phyloP scores from a whole-genome alignment of 2,113 vertebrate genomes.

The Pedetes capensis region DNA sequence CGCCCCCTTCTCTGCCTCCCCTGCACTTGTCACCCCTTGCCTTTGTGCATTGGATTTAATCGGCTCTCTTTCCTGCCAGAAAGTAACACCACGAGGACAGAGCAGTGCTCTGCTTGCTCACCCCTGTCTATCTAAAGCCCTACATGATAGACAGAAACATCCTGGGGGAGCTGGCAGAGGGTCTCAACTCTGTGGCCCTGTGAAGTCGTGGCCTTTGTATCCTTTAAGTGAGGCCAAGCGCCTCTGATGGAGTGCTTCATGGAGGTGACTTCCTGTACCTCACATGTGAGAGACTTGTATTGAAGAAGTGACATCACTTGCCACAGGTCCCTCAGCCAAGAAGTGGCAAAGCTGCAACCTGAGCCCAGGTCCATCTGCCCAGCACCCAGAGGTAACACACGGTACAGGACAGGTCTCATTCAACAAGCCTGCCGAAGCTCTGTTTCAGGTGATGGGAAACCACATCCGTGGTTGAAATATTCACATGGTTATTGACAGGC shows the following conservation, averaged over 20 bases:
- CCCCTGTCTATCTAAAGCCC: accelerated
- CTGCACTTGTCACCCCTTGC: not conserved
- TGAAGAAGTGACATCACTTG: not conserved
- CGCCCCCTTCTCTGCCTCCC: too few relatives aligned
- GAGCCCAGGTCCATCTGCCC: not conserved
- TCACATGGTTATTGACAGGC: not conserved
- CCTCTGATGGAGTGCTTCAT: not conserved
- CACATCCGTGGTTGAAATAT: not conserved
- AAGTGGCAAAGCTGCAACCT: not conserved
- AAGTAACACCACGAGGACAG: not conserved
- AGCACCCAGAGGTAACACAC: not conserved
- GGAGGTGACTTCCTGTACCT: not conserved
- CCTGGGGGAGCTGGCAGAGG: not conserved
- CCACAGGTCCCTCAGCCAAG: not conserved
- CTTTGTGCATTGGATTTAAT: not conserved
- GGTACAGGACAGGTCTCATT: not conserved
- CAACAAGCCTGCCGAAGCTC: not conserved
- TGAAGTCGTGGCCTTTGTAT: accelerated
- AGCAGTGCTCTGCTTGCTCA: not conserved
- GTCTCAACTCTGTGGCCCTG: not conserved
- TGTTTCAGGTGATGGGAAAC: not conserved
- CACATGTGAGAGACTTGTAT: not conserved
- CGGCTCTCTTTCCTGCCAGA: not conserved
- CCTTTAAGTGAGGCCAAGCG: accelerated
- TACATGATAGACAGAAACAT: not conserved